Conservation (phyloP, 2,888 invertebrate genomes). For the Brachycybe producta region DNA sequence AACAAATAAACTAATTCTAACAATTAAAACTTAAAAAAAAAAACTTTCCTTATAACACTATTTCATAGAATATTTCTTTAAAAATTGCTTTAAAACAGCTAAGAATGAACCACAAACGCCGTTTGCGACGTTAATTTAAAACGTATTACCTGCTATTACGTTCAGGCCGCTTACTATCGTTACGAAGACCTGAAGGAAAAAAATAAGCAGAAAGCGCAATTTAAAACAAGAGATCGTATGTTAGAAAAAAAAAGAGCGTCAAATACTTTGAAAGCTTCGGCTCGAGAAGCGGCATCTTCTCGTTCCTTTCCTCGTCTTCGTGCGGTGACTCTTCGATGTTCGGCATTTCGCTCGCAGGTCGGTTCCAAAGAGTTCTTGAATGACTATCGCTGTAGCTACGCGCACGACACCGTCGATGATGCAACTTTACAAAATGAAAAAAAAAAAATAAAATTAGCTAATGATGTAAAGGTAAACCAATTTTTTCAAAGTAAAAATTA, state of each 20-base stretch:
- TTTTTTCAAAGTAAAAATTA: too few relatives aligned
- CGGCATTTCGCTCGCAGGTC: slow-evolving; percentile 2
- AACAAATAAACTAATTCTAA: too few relatives aligned
- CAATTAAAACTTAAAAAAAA: too few relatives aligned
- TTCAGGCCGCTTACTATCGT: too few relatives aligned
- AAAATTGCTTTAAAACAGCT: too few relatives aligned
- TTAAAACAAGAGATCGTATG: background rate
- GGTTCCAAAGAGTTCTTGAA: background rate
- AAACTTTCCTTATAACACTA: too few relatives aligned
- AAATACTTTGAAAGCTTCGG: slow-evolving; percentile 3
- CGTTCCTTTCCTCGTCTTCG: slow-evolving; percentile 9
- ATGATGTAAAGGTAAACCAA: background rate
- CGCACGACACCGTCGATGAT: background rate
- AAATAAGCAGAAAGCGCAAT: background rate
- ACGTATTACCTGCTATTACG: too few relatives aligned
- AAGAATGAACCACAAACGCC: too few relatives aligned
- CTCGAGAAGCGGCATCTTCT: slow-evolving; percentile 13
- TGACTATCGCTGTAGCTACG: background rate
- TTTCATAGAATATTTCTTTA: too few relatives aligned
- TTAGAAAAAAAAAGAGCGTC: background rate
- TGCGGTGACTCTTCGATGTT: slow-evolving; percentile 8
- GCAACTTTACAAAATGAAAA: background rate
- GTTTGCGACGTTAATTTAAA: too few relatives aligned
- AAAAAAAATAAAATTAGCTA: background rate
- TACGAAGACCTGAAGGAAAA: background rate